A percentile compares a stretch with the other conserved stretches of the same genome.
These are phyloP conservation scores for Tricholaema leucomelas DNA, from an alignment of 2,113 vertebrate species.

Conservation along the genomic window DNA sequence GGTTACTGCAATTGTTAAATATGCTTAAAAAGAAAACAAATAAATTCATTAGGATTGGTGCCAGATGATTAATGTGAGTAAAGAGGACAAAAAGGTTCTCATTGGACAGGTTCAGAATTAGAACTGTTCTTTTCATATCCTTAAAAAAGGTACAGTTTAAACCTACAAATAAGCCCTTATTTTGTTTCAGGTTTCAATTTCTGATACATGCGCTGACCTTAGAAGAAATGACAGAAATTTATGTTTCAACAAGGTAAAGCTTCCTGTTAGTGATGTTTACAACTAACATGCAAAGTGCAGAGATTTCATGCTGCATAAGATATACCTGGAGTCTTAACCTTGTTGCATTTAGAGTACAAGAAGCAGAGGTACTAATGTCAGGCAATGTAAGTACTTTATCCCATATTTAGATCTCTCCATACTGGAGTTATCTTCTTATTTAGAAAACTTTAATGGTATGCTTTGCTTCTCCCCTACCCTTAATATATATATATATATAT, in stretches of 20 bases:
- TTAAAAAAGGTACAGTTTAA: background rate
- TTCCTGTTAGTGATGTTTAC: background rate
- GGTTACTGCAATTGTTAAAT: background rate
- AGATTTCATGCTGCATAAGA: background rate
- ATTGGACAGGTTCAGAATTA: background rate
- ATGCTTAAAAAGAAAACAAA: background rate
- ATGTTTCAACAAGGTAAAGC: background rate
- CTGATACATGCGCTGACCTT: background rate
- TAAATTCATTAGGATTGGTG: background rate
- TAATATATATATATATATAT: background rate
- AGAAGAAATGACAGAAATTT: background rate
- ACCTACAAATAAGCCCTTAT: accelerated
- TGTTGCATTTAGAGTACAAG: background rate
- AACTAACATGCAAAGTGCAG: background rate
- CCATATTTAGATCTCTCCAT: background rate
- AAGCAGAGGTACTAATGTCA: background rate
- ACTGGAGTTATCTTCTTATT: background rate
- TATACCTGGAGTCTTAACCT: background rate
- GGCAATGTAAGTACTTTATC: background rate
- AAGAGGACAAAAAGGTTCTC: background rate
- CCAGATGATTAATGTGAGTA: background rate
- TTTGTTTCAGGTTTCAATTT: background rate
- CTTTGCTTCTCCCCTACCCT: background rate
- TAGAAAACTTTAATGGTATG: background rate
- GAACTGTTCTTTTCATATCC: background rate